Conservation (phyloP, 2,888 invertebrate genomes). For the Escarpia spicata region DNA sequence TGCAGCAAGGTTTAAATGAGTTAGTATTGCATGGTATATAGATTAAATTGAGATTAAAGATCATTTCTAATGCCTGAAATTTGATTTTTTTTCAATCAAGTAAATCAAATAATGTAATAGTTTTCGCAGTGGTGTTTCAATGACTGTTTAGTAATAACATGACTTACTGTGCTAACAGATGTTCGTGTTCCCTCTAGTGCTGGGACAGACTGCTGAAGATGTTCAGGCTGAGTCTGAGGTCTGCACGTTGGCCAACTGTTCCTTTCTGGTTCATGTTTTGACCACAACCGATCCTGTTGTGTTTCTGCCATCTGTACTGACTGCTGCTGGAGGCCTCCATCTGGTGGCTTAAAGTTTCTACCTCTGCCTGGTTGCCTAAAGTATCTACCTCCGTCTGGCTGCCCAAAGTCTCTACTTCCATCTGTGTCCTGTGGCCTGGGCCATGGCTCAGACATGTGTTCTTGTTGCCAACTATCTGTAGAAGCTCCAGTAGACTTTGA, state of each 20-base stretch:
- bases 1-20: too few relatives aligned
- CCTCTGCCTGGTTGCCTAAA: too few relatives aligned
- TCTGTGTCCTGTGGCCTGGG: not conserved
- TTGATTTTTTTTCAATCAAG: too few relatives aligned
- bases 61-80: not conserved
- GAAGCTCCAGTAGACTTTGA: not conserved
- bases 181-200: not conserved
- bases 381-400: too few relatives aligned
- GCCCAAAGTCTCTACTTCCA: too few relatives aligned
- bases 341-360: too few relatives aligned
- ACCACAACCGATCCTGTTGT: not conserved
- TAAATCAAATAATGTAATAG: too few relatives aligned
- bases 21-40: too few relatives aligned
- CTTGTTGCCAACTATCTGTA: not conserved
- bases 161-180: not conserved
- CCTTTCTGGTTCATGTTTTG: too few relatives aligned
- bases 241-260: not conserved
- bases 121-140: not conserved
- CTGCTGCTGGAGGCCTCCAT: too few relatives aligned
- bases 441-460: not conserved
- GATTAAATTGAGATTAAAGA: not conserved
- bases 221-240: not conserved
- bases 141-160: not conserved
- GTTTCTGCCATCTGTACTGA: not conserved
- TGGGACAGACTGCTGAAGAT: not conserved